Evolutionary conservation across 2,888 invertebrate species (phyloP).

Genomic region (Trypoxylon attenuatum): DNA sequence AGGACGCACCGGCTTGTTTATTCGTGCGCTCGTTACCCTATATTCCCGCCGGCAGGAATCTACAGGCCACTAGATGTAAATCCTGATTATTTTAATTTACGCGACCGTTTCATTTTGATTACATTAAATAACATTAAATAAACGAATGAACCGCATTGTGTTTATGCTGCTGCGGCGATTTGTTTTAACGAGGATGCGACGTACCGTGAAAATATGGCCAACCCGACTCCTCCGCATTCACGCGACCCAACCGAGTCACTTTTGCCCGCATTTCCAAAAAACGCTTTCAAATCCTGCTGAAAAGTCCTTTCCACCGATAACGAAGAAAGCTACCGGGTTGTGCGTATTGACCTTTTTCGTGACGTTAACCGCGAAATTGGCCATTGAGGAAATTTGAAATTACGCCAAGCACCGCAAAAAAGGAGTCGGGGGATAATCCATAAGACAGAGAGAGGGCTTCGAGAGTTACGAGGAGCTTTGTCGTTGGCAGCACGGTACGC

Average conservation of each 20-base stretch:
- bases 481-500: slow-evolving; percentile 55
- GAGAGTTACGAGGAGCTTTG: slow-evolving; percentile 51
- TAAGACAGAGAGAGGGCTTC: slow-evolving; percentile 44
- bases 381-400: neutral
- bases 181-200: no score
- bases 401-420: neutral
- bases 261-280: no score
- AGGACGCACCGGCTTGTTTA: neutral
- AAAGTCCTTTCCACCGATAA: neutral
- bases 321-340: neutral
- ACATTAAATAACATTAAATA: no score
- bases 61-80: no score
- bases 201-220: no score
- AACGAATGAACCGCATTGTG: no score
- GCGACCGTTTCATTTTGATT: neutral
- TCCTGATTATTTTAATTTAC: neutral
- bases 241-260: neutral
- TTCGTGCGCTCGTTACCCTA: no score
- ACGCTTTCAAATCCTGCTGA: no score
- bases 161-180: no score
- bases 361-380: neutral
- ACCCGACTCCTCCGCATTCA: no score
- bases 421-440: slow-evolving; percentile 35
- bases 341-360: neutral
- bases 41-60: no score